A percentile compares a stretch with the other conserved stretches of the same genome.
Evolutionary conservation across 2,797 vertebrate species (phyloP).

Genomic region (Avahi laniger): DNA sequence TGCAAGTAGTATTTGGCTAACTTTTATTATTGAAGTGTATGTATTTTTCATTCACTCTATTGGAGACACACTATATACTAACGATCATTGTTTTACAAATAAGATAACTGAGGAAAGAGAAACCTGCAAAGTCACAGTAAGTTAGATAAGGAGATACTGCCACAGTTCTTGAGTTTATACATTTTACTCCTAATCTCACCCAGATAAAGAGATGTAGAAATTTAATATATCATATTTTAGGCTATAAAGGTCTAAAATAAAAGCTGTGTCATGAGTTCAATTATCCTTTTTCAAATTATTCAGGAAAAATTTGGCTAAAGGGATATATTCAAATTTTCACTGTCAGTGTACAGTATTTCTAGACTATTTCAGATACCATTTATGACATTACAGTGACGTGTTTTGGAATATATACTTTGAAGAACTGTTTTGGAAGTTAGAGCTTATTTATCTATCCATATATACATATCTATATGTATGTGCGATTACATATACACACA

Average conservation of each 20-base stretch:
- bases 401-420: background rate
- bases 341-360: background rate
- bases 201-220: background rate
- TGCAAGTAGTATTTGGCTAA: background rate
- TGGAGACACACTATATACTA: background rate
- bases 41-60: background rate
- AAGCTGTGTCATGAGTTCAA: background rate
- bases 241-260: background rate
- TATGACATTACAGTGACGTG: background rate
- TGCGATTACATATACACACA: background rate
- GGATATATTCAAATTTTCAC: slow-evolving; percentile 1
- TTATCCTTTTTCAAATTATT: background rate
- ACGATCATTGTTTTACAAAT: slow-evolving; percentile 27
- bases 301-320: background rate
- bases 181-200: background rate
- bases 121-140: background rate
- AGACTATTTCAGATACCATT: background rate
- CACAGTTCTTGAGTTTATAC: background rate
- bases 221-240: background rate
- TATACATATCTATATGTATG: background rate
- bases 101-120: background rate
- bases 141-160: background rate
- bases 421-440: background rate
- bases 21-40: background rate
- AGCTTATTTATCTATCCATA: background rate